These are phyloP conservation scores for Podarcis siculus DNA, from an alignment of 2,797 vertebrate genomes.

Conservation along the genomic window DNA sequence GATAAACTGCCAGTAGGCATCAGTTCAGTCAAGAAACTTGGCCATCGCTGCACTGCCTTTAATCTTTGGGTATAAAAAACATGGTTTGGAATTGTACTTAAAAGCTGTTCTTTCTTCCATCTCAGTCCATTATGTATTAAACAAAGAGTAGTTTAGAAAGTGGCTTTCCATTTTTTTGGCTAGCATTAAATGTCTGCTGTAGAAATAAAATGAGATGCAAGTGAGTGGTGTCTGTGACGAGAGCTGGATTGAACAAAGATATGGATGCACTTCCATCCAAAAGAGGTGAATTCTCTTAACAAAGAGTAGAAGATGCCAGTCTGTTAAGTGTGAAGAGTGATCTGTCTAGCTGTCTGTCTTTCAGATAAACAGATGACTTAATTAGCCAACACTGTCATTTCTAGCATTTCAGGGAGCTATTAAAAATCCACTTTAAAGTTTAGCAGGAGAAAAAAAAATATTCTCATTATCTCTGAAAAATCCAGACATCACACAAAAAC, in stretches of 20 bases:
- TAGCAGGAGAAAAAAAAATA: neutral
- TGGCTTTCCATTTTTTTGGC: neutral
- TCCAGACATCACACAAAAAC: neutral
- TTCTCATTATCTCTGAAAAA: conserved; percentile 31
- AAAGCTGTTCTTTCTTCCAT: neutral
- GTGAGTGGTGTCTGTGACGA: neutral
- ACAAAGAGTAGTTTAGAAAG: neutral
- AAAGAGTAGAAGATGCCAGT: neutral
- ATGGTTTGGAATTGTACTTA: neutral
- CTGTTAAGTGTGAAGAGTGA: conserved; percentile 1
- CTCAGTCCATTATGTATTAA: no score
- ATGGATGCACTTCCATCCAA: neutral
- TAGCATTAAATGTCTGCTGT: neutral
- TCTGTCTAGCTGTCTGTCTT: neutral
- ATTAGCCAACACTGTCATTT: neutral
- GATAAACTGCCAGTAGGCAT: neutral
- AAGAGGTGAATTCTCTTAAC: neutral
- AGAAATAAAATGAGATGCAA: neutral
- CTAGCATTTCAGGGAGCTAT: neutral
- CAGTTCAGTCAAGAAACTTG: neutral
- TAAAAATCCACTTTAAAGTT: conserved; percentile 43
- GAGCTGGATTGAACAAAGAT: rapidly evolving
- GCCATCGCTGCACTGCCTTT: neutral
- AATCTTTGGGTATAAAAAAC: neutral
- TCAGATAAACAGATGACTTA: conserved; percentile 22